These are phyloP conservation scores for Trimorus sp. DNA, from an alignment of 2,888 invertebrate species.

Conservation along the genomic window DNA sequence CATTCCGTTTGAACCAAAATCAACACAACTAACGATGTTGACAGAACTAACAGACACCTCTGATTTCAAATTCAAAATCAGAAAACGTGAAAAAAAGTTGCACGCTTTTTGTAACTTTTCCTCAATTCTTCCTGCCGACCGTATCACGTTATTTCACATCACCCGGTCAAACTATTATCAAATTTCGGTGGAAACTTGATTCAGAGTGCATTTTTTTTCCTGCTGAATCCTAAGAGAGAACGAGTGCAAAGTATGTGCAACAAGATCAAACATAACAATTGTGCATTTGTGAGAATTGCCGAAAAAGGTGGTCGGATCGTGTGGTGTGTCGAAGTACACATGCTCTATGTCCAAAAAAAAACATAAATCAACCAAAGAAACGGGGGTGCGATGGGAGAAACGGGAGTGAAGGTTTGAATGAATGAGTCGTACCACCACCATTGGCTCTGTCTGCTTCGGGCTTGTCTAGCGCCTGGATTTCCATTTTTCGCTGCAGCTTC, in stretches of 20 bases:
- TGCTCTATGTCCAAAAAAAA: slow-evolving; percentile 46
- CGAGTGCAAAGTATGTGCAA: slow-evolving; percentile 31
- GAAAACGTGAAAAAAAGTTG: too few species aligned
- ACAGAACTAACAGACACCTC: too few species aligned
- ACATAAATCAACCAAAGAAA: slow-evolving; percentile 52
- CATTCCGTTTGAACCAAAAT: too few species aligned
- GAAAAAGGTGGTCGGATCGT: slow-evolving; percentile 12
- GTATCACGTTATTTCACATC: too few species aligned
- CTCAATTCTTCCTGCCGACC: too few species aligned
- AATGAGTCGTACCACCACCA: slow-evolving; percentile 79
- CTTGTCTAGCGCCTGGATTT: slow-evolving; percentile 80
- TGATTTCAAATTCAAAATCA: too few species aligned
- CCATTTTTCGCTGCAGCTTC: slow-evolving; percentile 79
- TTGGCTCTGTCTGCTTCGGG: slow-evolving; percentile 77
- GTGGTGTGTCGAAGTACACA: slow-evolving; percentile 28
- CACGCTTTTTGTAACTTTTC: too few species aligned
- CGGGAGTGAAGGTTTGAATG: slow-evolving; percentile 61
- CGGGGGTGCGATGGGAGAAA: slow-evolving; percentile 47
- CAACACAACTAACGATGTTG: too few species aligned
- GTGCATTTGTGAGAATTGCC: slow-evolving; percentile 30
- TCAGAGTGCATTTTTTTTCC: too few species aligned
- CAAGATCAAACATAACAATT: slow-evolving; percentile 4
- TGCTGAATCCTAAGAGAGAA: too few species aligned
- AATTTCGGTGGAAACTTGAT: too few species aligned
- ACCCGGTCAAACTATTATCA: too few species aligned